Evolutionary conservation across 2,888 invertebrate species (phyloP).

Genomic region (Tenthredo scrophulariae): DNA sequence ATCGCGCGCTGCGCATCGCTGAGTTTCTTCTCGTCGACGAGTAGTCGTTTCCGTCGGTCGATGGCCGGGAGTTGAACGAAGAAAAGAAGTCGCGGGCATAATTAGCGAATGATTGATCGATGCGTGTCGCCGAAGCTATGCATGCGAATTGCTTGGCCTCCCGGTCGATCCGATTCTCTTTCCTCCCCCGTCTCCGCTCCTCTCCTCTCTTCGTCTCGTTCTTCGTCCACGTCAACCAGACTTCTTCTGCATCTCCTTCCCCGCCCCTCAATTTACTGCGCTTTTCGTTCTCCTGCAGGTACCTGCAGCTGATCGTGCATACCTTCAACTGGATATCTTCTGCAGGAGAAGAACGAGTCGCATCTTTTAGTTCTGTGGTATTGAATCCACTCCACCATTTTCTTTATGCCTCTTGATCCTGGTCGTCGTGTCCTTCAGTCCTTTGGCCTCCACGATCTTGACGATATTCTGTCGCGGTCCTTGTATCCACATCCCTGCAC

Average conservation of each 20-base stretch:
- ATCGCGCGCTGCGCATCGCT: slow-evolving; percentile 60
- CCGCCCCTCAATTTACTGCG: slow-evolving; percentile 48
- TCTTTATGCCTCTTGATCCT: slow-evolving; percentile 10
- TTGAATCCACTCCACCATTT: not conserved
- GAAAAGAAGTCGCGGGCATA: slow-evolving; percentile 76
- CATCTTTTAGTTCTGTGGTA: slow-evolving; percentile 1
- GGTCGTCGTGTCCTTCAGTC: slow-evolving; percentile 9
- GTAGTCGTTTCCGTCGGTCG: slow-evolving; percentile 63
- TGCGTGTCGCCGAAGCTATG: slow-evolving; percentile 74
- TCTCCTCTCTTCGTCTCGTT: slow-evolving; percentile 55
- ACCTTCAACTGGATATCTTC: slow-evolving; percentile 27
- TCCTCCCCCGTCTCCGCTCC: slow-evolving; percentile 56
- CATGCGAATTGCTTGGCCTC: slow-evolving; percentile 70
- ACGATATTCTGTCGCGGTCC: slow-evolving; percentile 10
- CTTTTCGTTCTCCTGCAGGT: slow-evolving; percentile 25
- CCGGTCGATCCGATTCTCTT: slow-evolving; percentile 46
- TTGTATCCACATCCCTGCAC: not conserved
- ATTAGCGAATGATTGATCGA: slow-evolving; percentile 77
- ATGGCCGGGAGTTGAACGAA: slow-evolving; percentile 68
- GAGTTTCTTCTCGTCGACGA: slow-evolving; percentile 56
- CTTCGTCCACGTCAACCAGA: slow-evolving; percentile 31
- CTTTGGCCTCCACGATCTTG: slow-evolving; percentile 8
- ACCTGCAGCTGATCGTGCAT: slow-evolving; percentile 41
- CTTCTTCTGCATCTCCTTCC: slow-evolving; percentile 46
- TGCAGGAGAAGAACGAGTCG: slow-evolving; percentile 2